These are phyloP conservation scores for Muschampia plurimacula DNA, from an alignment of 2,888 invertebrate species.

Conservation along the genomic window DNA sequence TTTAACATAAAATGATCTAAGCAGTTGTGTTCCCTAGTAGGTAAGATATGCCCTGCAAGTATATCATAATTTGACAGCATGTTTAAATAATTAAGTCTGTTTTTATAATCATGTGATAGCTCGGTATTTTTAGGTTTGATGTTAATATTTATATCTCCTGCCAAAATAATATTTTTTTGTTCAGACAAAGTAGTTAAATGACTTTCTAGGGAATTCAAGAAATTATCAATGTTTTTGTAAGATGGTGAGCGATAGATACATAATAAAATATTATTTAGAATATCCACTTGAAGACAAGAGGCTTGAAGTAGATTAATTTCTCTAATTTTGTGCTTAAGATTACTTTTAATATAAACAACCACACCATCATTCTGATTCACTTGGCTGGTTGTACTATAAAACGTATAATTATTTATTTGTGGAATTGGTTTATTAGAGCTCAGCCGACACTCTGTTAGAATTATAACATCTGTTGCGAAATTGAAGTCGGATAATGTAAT, in stretches of 20 bases:
- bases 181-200: not conserved
- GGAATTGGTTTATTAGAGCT: constrained; percentile 38
- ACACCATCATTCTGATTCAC: constrained; percentile 15
- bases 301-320: constrained; percentile 25
- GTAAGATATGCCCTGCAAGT: not conserved
- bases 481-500: constrained; percentile 33
- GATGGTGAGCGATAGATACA: constrained; percentile 1
- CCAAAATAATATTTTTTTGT: not conserved
- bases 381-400: constrained; percentile 14
- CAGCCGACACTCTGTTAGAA: constrained; percentile 42
- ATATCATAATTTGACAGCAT: not conserved
- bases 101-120: not conserved
- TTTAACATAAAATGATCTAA: constrained; percentile 5
- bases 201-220: not conserved
- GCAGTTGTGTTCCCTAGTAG: not conserved
- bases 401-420: constrained; percentile 15
- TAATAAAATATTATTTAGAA: not conserved
- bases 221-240: not conserved
- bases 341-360: not conserved
- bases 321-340: constrained; percentile 7
- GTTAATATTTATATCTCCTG: constrained; percentile 10
- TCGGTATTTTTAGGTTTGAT: not conserved
- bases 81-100: not conserved
- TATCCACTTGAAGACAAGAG: not conserved
- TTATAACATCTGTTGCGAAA: constrained; percentile 40